Evolutionary conservation across 2,888 invertebrate genomes (phyloP), one percentile per base, ranked within the genome.

Genomic region (Dinocampus coccinellae): DNA sequence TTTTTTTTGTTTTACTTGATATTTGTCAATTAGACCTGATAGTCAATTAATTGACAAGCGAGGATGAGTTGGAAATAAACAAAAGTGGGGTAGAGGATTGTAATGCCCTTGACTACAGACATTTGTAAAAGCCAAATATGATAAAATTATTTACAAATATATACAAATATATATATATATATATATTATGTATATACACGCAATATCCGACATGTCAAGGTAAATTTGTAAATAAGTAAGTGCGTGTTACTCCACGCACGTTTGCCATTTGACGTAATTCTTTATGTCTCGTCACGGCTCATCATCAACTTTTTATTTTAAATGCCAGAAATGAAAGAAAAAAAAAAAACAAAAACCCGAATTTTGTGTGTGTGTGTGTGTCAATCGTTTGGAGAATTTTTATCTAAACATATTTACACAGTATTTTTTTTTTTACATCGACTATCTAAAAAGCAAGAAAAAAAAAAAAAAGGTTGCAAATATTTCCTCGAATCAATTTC

Each of bases 191-290:
- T n/a, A n/a, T n/a, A n/a, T n/a, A n/a, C n/a, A 69, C 72, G 72
- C 64, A 60, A 69, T 65, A 39, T 62, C 60, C 64, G 64, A 53
- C 24, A 61, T 47, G 66, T 47, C 69, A 69, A 73, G 66, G 73
- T 55, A 68, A 65, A 64, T 69, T 65, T n/a, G 65, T 61, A 65
- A 69, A 63, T 63, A 62, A 36, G 36, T 36, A 36, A n/a, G 36
- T 24, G 55, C 9, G 10, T 55, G n/a, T 47, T 20, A n/a, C 24
- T 24, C 26, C 55, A 55, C 55, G 10, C 22, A 24, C 10, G 36
- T 36, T 55, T 13, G 13, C n/a, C 9, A 47, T 16, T 47, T 47
- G 16, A 47, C 16, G 9, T 16, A 47, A 16, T 24, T 36, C 36
- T 36, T n/a, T 13, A 4, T 13, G 24, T 22, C 13, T 55, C 36